phyloP scores from a whole-genome alignment of 2,797 vertebrate genomes.

The Melanotaenia boesemani region DNA sequence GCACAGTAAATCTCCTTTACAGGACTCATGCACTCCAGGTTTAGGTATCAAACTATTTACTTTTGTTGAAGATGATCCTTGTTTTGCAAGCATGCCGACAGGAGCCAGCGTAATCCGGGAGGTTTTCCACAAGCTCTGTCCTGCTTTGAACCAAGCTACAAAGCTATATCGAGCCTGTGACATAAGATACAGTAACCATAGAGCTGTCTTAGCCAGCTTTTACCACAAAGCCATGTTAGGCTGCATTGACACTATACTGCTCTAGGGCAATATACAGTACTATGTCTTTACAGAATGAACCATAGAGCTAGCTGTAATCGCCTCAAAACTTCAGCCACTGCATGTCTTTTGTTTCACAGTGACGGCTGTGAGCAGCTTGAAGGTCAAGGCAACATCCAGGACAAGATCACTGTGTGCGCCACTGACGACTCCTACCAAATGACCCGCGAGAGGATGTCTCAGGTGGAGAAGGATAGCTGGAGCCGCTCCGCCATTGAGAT shows the following conservation, averaged over 20 bases:
- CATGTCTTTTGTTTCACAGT: constrained; percentile 66
- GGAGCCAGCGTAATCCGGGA: constrained; percentile 56
- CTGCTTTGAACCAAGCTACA: constrained; percentile 53
- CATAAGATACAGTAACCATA: constrained; percentile 63
- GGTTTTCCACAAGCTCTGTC: constrained; percentile 50
- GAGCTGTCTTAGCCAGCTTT: constrained; percentile 45
- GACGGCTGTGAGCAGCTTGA: constrained; percentile 83
- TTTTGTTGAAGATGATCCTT: constrained; percentile 48
- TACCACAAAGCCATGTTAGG: constrained; percentile 47
- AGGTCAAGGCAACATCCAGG: constrained; percentile 88
- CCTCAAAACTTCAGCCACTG: neutral
- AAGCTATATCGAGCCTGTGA: constrained; percentile 67
- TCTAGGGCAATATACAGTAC: constrained; percentile 20
- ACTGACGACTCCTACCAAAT: constrained; percentile 86
- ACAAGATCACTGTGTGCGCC: constrained; percentile 90
- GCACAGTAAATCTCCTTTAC: constrained; percentile 20
- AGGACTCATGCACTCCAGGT: constrained; percentile 17
- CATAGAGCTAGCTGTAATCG: constrained; percentile 22
- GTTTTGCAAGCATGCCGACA: constrained; percentile 49
- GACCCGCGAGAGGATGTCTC: constrained; percentile 83
- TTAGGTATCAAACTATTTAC: constrained; percentile 32
- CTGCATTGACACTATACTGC: constrained; percentile 10
- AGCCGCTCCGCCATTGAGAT: constrained; percentile 85
- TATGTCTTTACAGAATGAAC: constrained; percentile 22
- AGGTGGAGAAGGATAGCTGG: constrained; percentile 86